These are phyloP conservation scores for Euleptes europaea DNA, from an alignment of 2,113 vertebrate species.

Conservation along the genomic window DNA sequence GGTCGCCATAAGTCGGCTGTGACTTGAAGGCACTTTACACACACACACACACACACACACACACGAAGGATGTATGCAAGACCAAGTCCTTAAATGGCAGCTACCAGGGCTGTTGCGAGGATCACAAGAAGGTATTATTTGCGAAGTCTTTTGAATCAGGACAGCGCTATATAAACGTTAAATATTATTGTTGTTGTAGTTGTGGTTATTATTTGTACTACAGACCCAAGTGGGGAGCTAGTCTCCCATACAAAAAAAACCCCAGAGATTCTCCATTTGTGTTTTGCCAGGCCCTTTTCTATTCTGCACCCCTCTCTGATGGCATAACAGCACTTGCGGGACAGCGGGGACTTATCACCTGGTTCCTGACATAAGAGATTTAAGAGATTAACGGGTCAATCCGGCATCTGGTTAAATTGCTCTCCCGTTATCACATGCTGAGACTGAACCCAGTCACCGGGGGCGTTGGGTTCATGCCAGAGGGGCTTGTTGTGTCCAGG, in stretches of 20 bases:
- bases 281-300: background rate
- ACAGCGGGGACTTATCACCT: background rate
- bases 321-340: background rate
- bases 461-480: background rate
- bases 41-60: too few relatives aligned
- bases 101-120: too few relatives aligned
- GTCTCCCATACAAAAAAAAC: background rate
- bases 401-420: background rate
- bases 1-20: too few relatives aligned
- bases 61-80: too few relatives aligned
- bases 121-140: too few relatives aligned
- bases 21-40: too few relatives aligned
- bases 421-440: rapidly evolving
- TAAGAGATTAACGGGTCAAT: background rate
- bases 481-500: background rate
- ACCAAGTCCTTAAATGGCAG: too few relatives aligned
- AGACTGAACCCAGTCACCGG: background rate
- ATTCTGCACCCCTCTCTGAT: background rate
- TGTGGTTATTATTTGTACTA: too few relatives aligned
- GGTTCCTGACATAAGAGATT: background rate
- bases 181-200: too few relatives aligned
- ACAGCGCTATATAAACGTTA: too few relatives aligned
- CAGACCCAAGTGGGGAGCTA: background rate
- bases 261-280: too few relatives aligned
- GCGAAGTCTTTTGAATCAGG: too few relatives aligned